Evolutionary conservation across 2,888 invertebrate species (phyloP), one percentile per base, ranked within the genome.

Genomic region (Desoria tigrina): DNA sequence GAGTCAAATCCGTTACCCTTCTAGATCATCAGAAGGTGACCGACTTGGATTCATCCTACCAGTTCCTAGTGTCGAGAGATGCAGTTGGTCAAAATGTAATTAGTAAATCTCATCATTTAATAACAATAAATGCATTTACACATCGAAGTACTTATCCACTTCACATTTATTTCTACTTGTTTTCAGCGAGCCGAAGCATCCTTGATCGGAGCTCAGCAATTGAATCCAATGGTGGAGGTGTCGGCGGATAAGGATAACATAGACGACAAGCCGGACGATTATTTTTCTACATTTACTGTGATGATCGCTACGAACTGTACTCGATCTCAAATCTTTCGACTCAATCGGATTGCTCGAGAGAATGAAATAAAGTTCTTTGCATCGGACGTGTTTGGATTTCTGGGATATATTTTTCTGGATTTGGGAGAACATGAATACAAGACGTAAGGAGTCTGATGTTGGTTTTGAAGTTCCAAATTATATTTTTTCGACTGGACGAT

Each of bases 161-260:
- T n/a, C n/a, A n/a, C n/a, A 24, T 14, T 37, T 60, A 21, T 67
- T 50, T 23, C 24, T 62, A 27, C n/a, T n/a, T 45, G n/a, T n/a
- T 81, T 81, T 45, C 77, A 90, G 87, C 86, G 95, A 78, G 96
- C 95, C 0, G 88, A 90, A 80, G 89, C 89, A 49, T 92, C 94
- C 0, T 79, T 90, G 51, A 81, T 84, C 55, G 85, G 90, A 77
- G 90, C 94, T 0, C 89, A 88, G 78, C 87, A 88, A 61, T 84
- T 99, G 73, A 99, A 99, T 82, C 94, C 95, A 0, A 90, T 95
- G 88, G 98, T 99, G 0, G 86, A 89, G 74, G 87, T 98, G 49
- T 84, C 82, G 0, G 79, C 80, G 7, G 80, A 81, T 49, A 71
- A 76, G 3, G 73, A 75, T 3, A 74, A 76, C 56, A 83, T 87